phyloP scores from a whole-genome alignment of 2,113 vertebrate species.

The Rhinoderma darwinii region DNA sequence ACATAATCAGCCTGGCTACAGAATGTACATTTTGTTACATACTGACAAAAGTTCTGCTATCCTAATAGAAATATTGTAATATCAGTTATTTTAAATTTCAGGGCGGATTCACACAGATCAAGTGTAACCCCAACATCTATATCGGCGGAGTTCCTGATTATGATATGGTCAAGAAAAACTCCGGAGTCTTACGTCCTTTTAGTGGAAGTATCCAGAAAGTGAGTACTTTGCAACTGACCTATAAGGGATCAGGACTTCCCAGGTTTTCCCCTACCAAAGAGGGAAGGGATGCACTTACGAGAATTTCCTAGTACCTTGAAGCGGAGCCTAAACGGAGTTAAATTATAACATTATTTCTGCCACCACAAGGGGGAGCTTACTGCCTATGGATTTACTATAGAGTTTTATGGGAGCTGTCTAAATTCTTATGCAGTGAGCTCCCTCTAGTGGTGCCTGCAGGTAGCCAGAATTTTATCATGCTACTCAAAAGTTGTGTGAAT shows the following conservation, averaged over 20 bases:
- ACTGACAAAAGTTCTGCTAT: background rate
- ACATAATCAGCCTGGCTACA: no score
- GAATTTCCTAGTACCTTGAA: no score
- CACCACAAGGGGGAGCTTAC: background rate
- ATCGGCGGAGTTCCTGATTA: conserved; percentile 89
- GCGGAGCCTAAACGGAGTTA: background rate
- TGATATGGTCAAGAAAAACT: conserved; percentile 84
- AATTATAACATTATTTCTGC: background rate
- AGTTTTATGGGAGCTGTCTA: background rate
- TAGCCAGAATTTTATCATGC: no score
- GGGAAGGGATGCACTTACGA: no score
- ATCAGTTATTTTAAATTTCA: conserved; percentile 61
- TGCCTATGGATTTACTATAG: no score
- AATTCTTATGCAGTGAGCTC: background rate
- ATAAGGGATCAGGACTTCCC: no score
- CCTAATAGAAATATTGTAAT: background rate
- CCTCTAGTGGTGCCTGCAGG: background rate
- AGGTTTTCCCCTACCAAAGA: no score
- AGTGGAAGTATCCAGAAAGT: conserved; percentile 95
- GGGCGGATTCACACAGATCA: conserved; percentile 98
- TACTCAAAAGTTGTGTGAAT: no score
- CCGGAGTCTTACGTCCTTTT: conserved; percentile 81
- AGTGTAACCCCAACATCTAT: conserved; percentile 90
- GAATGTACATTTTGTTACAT: no score
- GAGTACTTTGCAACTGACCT: background rate